These are phyloP conservation scores for silkworm (Bombyx mori) DNA, from an alignment of 1,140 invertebrate species.

Conservation along the genomic window DNA sequence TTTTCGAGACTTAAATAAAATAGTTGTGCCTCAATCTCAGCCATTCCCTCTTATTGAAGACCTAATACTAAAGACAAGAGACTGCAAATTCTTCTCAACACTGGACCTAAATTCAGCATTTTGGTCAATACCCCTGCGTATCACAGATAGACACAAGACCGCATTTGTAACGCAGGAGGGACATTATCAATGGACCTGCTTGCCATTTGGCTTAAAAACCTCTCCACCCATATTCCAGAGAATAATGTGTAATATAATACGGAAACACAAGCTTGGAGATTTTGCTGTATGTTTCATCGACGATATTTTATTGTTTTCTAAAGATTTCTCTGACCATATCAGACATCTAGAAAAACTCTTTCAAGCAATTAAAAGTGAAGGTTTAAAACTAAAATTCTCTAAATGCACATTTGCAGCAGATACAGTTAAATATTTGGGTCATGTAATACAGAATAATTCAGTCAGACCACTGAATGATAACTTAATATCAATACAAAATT, in stretches of 20 bases:
- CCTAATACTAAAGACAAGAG: not conserved
- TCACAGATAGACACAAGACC: constrained; percentile 37
- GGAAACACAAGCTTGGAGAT: constrained; percentile 6
- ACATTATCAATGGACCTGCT: constrained; percentile 8
- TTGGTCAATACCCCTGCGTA: constrained; percentile 24
- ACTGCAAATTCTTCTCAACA: constrained; percentile 4
- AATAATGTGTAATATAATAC: constrained; percentile 13
- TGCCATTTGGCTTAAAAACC: constrained; percentile 8
- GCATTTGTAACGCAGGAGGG: constrained; percentile 50
- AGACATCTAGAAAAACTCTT: constrained; percentile 7
- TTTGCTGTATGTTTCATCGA: constrained; percentile 9
- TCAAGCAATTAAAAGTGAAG: constrained; percentile 11
- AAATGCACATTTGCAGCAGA: constrained; percentile 38
- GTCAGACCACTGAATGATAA: constrained; percentile 34
- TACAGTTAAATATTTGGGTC: constrained; percentile 36
- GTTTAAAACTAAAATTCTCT: constrained; percentile 27
- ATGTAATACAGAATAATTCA: constrained; percentile 34
- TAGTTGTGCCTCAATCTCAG: not conserved
- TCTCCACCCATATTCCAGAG: constrained; percentile 11
- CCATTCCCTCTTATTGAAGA: constrained; percentile 2
- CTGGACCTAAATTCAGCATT: constrained; percentile 5
- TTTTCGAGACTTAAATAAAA: constrained; percentile 6
- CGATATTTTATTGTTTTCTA: constrained; percentile 10
- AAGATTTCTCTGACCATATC: constrained; percentile 2
- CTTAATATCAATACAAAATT: constrained; percentile 37